phyloP scores from a whole-genome alignment of 1,140 invertebrate genomes.

The Drosophila littoralis region DNA sequence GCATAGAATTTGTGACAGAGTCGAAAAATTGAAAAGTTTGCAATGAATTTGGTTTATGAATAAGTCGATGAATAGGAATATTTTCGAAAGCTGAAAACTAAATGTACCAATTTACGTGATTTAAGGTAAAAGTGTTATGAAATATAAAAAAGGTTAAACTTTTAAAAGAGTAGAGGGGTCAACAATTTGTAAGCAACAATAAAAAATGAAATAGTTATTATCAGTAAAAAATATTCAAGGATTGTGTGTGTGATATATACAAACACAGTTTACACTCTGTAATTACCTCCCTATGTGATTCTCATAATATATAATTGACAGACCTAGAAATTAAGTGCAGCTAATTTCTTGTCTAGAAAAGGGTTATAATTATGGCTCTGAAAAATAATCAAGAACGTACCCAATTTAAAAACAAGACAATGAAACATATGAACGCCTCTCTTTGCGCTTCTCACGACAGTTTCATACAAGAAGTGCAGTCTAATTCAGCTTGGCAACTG shows the following conservation, averaged over 20 bases:
- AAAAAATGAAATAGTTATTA: too few species aligned
- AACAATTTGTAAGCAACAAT: too few species aligned
- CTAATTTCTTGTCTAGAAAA: too few species aligned
- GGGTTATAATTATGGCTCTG: background rate
- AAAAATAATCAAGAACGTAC: background rate
- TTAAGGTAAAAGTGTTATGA: background rate
- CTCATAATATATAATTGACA: background rate
- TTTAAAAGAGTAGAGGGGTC: too few species aligned
- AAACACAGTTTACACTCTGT: too few species aligned
- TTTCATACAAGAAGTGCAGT: background rate
- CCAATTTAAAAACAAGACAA: conserved; percentile 1
- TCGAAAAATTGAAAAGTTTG: conserved; percentile 29
- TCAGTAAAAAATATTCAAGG: too few species aligned
- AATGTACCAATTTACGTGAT: background rate
- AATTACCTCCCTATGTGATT: background rate
- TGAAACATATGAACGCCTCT: background rate
- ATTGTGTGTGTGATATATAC: too few species aligned
- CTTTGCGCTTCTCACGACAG: background rate
- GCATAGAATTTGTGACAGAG: conserved; percentile 40
- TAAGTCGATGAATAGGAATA: conserved; percentile 19
- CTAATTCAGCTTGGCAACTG: background rate
- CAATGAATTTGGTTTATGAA: conserved; percentile 28
- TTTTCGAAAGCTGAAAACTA: conserved; percentile 14
- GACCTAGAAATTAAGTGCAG: background rate
- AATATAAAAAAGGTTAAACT: too few species aligned